Evolutionary conservation across 2,797 vertebrate species (phyloP), one percentile per base, ranked within the genome.

Genomic region (Tarsius wallacei): DNA sequence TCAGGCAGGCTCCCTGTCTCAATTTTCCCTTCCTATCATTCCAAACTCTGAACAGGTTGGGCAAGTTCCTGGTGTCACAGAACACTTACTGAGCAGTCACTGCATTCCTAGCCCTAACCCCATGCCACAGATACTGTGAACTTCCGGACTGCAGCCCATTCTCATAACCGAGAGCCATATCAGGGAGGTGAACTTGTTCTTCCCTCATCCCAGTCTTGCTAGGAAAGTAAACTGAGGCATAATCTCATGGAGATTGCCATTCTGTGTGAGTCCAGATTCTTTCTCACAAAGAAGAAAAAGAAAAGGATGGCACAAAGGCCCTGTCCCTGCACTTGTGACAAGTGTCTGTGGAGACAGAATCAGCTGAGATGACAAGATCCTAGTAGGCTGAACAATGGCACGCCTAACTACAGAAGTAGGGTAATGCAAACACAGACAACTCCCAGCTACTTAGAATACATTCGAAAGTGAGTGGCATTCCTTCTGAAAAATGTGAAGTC

Each of bases 401-500:
- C 2, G 0, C 14, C 33, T 21, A 31, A 21, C 0, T 22, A 14
- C n/a, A 55, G 47, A 22, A 3, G n/a, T 1, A 42, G 1, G 24
- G 22, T 21, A 14, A 76, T 7, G 13, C n/a, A 31, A 66, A 77
- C 3, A 15, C 9, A 2, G 24, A 15, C 11, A 36, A 17, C 11
- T 76, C 59, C 68, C 12, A 1, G 28, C 9, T 2, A 2, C 71
- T 66, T 84, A 51, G 1, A 11, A 33, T 7, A 1, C 16, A 47
- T 28, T 49, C 51, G 49, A 71, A 10, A 47, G 22, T 5, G 26
- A 26, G 51, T 1, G 3, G 7, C 19, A 10, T 47, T 26, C 8
- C 0, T 1, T 0, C 33, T 2, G 3, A 42, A 3, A 26, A 74
- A 14, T 15, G 5, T 26, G 31, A 9, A 10, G 8, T 13, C 49